Evolutionary conservation across 2,113 vertebrate genomes (phyloP), one percentile per base, ranked within the genome.

Genomic region (Otis tarda): DNA sequence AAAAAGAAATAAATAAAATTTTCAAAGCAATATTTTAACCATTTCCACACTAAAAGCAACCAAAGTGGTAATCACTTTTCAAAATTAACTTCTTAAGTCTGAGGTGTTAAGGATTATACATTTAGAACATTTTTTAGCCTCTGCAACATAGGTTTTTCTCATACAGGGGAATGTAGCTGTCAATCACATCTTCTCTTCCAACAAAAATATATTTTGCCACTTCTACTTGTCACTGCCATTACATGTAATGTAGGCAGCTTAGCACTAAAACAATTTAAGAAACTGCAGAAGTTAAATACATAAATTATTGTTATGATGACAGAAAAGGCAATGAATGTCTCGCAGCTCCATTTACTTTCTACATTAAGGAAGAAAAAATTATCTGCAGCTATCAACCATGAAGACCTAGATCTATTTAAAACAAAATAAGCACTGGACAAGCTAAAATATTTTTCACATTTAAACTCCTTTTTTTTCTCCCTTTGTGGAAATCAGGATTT

Each of bases 331-430:
- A 95, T 61, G 61, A 96, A 80, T 92, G 74, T 75, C 87, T 93
- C 94, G 93, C 55, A 57, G 95, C 74, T 96, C 87, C 92, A 89
- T 96, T 97, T 96, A 91, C 77, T 94, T 94, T 97, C 95, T 97
- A 98, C 97, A 82, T 96, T 96, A 95, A 96, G 35, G 57, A 97
- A 94, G 80, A 97, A 96, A 98, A 96, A 97, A 98, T 97, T 97
- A 97, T 95, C 90, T 95, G 91, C 86, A 97, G 95, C 93, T 65
- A 60, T 79, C 94, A 98, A 84, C 94, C 94, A 89, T 64, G 87
- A 97, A 97, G 92, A 92, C 89, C 87, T 94, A 92, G 82, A 92
- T 22, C 35, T 94, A 95, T 93, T 97, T 97, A 95, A 87, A 39
- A 91, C 89, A 97, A 97, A 56, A 93, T 60, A 89, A 97, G 83